These are phyloP conservation scores for Aix galericulata DNA, from an alignment of 2,113 vertebrate genomes.

Conservation along the genomic window DNA sequence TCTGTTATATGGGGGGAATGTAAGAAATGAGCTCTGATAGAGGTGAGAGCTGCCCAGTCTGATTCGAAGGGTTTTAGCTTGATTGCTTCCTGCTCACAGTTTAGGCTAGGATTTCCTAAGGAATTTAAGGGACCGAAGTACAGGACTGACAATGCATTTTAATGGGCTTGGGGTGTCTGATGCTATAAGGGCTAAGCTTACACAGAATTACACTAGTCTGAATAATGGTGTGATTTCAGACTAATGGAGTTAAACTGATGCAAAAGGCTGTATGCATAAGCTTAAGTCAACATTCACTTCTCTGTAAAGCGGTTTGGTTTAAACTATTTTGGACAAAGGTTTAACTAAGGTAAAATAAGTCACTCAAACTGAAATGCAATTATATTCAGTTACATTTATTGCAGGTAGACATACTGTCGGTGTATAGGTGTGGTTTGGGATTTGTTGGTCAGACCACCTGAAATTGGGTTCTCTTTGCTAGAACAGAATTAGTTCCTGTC, in stretches of 20 bases:
- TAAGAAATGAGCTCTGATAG: neutral
- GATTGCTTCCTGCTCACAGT: neutral
- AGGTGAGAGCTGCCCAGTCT: neutral
- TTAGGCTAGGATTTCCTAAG: constrained; percentile 2
- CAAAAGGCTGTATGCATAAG: neutral
- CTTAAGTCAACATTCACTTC: neutral
- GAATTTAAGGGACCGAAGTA: neutral
- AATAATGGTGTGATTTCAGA: neutral
- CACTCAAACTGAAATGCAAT: neutral
- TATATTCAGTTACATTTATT: neutral
- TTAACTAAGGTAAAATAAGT: neutral
- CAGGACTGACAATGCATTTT: neutral
- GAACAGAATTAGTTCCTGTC: neutral
- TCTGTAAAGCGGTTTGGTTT: neutral
- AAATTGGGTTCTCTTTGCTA: neutral
- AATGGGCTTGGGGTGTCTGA: neutral
- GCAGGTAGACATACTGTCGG: no score
- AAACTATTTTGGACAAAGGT: constrained; percentile 11
- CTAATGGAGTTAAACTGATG: neutral
- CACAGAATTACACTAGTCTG: neutral
- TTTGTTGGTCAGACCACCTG: neutral
- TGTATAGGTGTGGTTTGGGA: neutral
- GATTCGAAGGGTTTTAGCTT: neutral
- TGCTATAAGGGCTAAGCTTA: neutral
- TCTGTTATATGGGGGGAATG: neutral